phyloP scores from a whole-genome alignment of 1,140 invertebrate genomes.

The Lanistes nyassanus region DNA sequence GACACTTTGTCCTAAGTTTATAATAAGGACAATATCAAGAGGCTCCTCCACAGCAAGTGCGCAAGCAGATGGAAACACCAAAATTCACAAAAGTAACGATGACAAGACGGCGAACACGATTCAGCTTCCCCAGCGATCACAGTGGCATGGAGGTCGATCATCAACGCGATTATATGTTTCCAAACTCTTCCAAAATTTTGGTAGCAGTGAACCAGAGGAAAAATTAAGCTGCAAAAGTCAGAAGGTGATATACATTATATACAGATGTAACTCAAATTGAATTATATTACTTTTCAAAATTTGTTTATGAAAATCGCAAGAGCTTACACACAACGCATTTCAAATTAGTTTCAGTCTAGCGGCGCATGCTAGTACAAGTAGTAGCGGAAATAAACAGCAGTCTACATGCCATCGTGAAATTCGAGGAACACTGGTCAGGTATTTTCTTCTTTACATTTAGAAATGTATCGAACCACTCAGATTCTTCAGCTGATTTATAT shows the following conservation, averaged over 20 bases:
- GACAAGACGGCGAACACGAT: background rate
- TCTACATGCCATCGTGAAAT: too few species aligned
- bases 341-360: too few species aligned
- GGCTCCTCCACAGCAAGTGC: background rate
- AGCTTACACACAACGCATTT: too few species aligned
- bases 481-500: too few species aligned
- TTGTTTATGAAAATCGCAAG: too few species aligned
- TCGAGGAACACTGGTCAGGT: too few species aligned
- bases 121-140: background rate
- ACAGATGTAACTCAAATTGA: background rate
- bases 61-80: background rate
- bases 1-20: too few species aligned
- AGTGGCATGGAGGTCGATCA: background rate
- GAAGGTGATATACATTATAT: conserved; percentile 25
- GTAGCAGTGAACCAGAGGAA: conserved; percentile 36
- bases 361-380: too few species aligned
- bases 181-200: conserved; percentile 44
- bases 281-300: too few species aligned
- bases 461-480: too few species aligned
- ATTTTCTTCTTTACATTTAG: too few species aligned
- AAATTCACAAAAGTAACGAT: background rate
- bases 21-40: background rate
- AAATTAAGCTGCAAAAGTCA: conserved; percentile 46
- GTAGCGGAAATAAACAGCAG: too few species aligned
- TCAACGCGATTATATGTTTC: conserved; percentile 39